Conservation (phyloP, 2,113 vertebrate genomes). For the Tupaia chinensis region DNA sequence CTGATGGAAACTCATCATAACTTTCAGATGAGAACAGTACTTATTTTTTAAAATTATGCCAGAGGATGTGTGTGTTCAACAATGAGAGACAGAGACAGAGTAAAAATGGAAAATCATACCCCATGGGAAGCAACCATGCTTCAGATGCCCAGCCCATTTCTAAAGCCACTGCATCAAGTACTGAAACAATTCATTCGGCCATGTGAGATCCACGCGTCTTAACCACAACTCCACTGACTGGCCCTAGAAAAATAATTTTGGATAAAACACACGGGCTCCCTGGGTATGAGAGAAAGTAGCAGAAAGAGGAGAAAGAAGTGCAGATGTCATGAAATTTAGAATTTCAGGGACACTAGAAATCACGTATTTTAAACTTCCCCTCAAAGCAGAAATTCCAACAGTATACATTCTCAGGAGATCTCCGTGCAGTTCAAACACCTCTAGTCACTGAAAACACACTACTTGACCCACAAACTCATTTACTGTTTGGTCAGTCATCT, state of each 20-base stretch:
- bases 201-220: no score
- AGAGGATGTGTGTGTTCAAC: no score
- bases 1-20: not conserved
- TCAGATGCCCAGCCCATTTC: no score
- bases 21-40: not conserved
- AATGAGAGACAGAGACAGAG: no score
- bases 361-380: not conserved
- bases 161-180: no score
- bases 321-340: not conserved
- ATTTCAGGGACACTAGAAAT: not conserved
- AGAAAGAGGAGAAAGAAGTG: not conserved
- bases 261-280: not conserved
- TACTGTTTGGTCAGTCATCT: not conserved
- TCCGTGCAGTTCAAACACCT: not conserved
- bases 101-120: no score
- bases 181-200: no score
- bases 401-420: not conserved
- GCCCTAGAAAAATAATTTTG: not conserved
- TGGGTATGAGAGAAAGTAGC: not conserved
- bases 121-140: no score
- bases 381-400: not conserved
- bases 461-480: not conserved
- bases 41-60: no score
- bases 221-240: no score
- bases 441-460: not conserved